phyloP scores from a whole-genome alignment of 2,888 invertebrate species.

The Chalcosyrphus nemorum region DNA sequence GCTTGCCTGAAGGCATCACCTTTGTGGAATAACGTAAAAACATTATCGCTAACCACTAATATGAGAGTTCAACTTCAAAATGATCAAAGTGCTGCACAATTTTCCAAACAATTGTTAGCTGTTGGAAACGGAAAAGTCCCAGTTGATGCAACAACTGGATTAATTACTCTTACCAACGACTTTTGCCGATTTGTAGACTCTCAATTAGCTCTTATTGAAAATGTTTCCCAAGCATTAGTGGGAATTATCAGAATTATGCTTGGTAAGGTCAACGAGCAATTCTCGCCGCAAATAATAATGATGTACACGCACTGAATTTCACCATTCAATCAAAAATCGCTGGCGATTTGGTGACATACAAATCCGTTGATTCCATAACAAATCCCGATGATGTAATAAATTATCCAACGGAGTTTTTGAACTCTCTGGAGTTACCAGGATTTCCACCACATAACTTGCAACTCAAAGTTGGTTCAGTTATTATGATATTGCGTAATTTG shows the following conservation, averaged over 20 bases:
- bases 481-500: too few relatives aligned
- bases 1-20: neutral
- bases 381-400: too few relatives aligned
- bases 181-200: neutral
- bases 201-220: constrained; percentile 30
- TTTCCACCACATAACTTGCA: too few relatives aligned
- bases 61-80: constrained; percentile 44
- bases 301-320: constrained; percentile 9
- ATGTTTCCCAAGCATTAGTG: constrained; percentile 32
- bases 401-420: too few relatives aligned
- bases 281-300: constrained; percentile 10
- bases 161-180: constrained; percentile 66
- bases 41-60: constrained; percentile 24
- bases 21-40: constrained; percentile 14
- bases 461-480: too few relatives aligned
- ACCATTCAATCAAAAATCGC: constrained; percentile 10
- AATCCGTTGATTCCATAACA: neutral
- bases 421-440: too few relatives aligned
- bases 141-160: constrained; percentile 65
- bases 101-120: constrained; percentile 17
- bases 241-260: neutral
- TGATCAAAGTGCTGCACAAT: constrained; percentile 27
- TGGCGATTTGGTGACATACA: neutral
- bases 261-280: constrained; percentile 4
- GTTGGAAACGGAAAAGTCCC: constrained; percentile 57